Percentiles rank a stretch among this genome's conserved stretches.
phyloP scores from a whole-genome alignment of 2,888 invertebrate genomes.

The Temnothorax unifasciatus region DNA sequence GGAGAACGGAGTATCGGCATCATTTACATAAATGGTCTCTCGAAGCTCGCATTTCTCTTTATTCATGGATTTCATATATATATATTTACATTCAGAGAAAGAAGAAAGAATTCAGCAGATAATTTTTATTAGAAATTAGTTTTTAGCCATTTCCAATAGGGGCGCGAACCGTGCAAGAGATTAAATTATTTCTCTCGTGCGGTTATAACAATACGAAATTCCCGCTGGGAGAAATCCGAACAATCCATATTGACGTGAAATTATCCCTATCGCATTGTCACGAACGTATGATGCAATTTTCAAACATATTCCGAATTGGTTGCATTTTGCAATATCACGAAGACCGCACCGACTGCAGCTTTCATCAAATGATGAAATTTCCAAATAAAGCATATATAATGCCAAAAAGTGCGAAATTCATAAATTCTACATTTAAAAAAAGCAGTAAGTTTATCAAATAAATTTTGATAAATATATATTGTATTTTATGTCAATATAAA shows the following conservation, averaged over 20 bases:
- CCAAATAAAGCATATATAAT: constrained; percentile 1
- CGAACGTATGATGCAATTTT: constrained; percentile 41
- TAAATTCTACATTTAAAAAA: constrained; percentile 15
- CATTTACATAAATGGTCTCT: constrained; percentile 23
- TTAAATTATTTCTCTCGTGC: constrained; percentile 7
- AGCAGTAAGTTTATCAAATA: not conserved
- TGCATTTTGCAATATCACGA: constrained; percentile 35
- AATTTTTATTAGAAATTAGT: constrained; percentile 34
- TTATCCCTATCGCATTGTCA: constrained; percentile 50
- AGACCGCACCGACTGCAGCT: not conserved
- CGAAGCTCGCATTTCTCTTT: constrained; percentile 17
- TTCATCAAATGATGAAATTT: constrained; percentile 27
- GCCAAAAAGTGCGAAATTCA: not conserved
- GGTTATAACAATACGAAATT: constrained; percentile 26
- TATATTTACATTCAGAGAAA: not conserved
- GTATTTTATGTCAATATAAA: not conserved
- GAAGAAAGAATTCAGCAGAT: not conserved
- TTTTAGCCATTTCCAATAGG: not conserved
- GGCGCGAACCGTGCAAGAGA: not conserved
- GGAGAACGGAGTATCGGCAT: not conserved
- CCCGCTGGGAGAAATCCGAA: constrained; percentile 41
- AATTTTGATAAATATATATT: not conserved
- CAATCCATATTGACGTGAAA: constrained; percentile 47
- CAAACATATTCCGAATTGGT: constrained; percentile 33
- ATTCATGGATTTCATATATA: not conserved